phyloP scores from a whole-genome alignment of 2,113 vertebrate species.

The Percina caprodes region DNA sequence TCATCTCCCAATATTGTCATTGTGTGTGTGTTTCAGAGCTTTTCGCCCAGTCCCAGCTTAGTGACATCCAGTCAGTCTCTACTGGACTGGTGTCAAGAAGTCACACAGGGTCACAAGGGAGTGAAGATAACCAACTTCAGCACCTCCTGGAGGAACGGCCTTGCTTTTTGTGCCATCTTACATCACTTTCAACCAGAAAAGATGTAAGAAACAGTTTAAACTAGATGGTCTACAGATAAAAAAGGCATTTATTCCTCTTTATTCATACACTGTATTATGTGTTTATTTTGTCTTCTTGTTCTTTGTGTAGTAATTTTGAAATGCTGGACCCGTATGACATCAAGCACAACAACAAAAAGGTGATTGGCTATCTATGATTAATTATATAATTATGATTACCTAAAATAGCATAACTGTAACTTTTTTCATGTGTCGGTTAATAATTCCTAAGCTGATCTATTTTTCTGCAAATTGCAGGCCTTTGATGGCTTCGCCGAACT shows the following conservation, averaged over 20 bases:
- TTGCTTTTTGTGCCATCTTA: conserved; percentile 92
- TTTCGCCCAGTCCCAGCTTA: conserved; percentile 43
- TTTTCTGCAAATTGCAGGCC: conserved; percentile 78
- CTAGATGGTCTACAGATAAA: neutral
- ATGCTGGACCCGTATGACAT: conserved; percentile 88
- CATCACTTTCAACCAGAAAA: conserved; percentile 89
- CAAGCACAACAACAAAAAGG: conserved; percentile 91
- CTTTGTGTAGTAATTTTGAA: conserved; percentile 82
- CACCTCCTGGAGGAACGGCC: conserved; percentile 92
- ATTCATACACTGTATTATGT: neutral
- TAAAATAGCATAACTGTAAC: neutral
- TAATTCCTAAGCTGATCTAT: neutral
- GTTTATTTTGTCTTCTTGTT: conserved; percentile 15
- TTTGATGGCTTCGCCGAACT: conserved; percentile 89
- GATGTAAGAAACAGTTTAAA: conserved; percentile 82
- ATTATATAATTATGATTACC: too few species aligned
- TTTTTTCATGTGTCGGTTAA: neutral
- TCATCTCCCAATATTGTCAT: neutral
- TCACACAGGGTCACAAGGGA: conserved; percentile 85
- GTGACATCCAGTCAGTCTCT: conserved; percentile 88
- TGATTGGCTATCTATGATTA: conserved; percentile 42
- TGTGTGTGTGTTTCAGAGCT: conserved; percentile 53
- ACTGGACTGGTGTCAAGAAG: conserved; percentile 90
- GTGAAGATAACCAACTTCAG: conserved; percentile 91
- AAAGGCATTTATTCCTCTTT: neutral